Evolutionary conservation across 1,140 invertebrate genomes (phyloP), one percentile per base, ranked within the genome.

Genomic region (Arctopsyche grandis): DNA sequence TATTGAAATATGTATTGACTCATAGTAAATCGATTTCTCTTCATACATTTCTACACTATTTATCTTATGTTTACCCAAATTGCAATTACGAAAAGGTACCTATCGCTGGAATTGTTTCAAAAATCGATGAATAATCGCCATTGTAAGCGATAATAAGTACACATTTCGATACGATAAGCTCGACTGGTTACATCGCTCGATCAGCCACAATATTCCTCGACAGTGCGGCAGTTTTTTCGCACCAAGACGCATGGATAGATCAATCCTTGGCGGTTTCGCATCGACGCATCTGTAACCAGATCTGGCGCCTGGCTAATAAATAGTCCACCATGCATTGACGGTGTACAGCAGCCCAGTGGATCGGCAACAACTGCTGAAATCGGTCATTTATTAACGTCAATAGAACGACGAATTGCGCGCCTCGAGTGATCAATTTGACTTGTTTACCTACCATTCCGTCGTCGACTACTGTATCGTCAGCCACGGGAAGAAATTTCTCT

Each of bases 141-240:
- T 52, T 10, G 48, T 52, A 52, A 52, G 3, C 21, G 71, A 48
- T 75, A 48, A 75, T 75, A 21, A 19, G 52, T 70, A 9, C 29
- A 29, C 46, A 52, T 29, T 43, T 24, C 21, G 74, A 69, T 52
- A 9, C 44, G 79, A 79, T 74, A 79, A 74, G 60, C 74, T 76
- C 74, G 56, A 24, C n/a, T 56, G 43, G 21, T 66, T 19, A 22
- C 12, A 74, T n/a, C 14, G 21, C 48, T n/a, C 26, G 71, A 16
- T 12, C n/a, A 9, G 24, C n/a, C n/a, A n/a, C n/a, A n/a, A 21
- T 26, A 74, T 14, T 22, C 22, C 48, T n/a, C 26, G 71, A 16
- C 48, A 52, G 16, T 52, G 12, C 48, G 3, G 16, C 48, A 3
- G 48, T 16, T 5, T 52, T 52, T 52, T 52, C 29, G 29, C 29